Percentiles rank a stretch among this genome's conserved stretches.
Conservation (phyloP, 2,888 invertebrate species). For the Diplolepis rosae region DNA sequence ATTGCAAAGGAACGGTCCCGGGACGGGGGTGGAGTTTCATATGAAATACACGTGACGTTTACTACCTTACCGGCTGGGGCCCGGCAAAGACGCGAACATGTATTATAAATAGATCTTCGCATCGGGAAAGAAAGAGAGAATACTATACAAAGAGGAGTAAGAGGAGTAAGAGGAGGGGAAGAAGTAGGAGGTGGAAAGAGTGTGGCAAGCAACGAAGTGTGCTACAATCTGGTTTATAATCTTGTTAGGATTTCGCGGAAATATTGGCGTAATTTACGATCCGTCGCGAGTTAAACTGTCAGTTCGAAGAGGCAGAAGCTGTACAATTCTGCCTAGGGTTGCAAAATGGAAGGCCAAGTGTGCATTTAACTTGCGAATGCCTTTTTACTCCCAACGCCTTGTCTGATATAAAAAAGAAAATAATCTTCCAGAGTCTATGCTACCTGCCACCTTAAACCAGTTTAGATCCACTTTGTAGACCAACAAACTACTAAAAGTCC, state of each 20-base stretch:
- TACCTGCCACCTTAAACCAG: slow-evolving; percentile 21
- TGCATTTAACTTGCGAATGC: slow-evolving; percentile 21
- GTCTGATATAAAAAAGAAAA: slow-evolving; percentile 28
- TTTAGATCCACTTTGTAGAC: slow-evolving; percentile 26
- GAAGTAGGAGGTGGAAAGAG: slow-evolving; percentile 28
- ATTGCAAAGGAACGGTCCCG: slow-evolving; percentile 60
- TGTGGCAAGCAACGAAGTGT: slow-evolving; percentile 41
- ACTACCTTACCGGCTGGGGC: slow-evolving; percentile 70
- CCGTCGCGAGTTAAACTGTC: slow-evolving; percentile 59
- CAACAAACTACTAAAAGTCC: slow-evolving; percentile 17
- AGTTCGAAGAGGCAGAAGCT: slow-evolving; percentile 33
- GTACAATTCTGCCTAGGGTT: slow-evolving; percentile 37
- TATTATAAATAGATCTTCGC: slow-evolving; percentile 70
- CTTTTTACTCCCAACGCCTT: slow-evolving; percentile 18
- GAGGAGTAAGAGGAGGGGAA: slow-evolving; percentile 28
- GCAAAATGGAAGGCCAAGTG: slow-evolving; percentile 13
- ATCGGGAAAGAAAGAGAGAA: slow-evolving; percentile 46
- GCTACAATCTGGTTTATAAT: slow-evolving; percentile 72
- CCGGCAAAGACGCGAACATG: slow-evolving; percentile 66
- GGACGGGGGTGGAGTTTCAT: slow-evolving; percentile 71
- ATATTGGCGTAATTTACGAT: slow-evolving; percentile 73
- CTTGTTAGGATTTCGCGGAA: slow-evolving; percentile 74
- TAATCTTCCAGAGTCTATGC: slow-evolving; percentile 7
- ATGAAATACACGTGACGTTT: slow-evolving; percentile 74
- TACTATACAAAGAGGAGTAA: slow-evolving; percentile 30